Base-by-base conservation (phyloP, 2,888 invertebrate species). In the Phanerotoma sp. region DNA sequence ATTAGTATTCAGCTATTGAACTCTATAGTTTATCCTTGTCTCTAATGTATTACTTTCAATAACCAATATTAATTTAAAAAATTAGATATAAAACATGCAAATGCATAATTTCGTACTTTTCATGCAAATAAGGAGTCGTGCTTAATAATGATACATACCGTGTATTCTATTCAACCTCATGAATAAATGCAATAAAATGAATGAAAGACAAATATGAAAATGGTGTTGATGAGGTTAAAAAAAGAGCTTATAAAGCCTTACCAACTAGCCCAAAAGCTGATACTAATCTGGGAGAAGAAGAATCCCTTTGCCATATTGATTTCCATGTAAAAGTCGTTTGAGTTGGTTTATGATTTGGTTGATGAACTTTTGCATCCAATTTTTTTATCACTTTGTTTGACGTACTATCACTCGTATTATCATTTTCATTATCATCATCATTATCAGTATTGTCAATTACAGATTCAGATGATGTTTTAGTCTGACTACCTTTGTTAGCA, bases 231-330 rank as follows among this genome's bases (percentile, higher is more conserved):
- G 10, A 21, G 6, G 37, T 32, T 13, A 45, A 22, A 33, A 40
- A 18, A 40, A 48, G 51, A 33, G 33, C 25, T 56, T 42, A 61
- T 57, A 61, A 57, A 66, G 57, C 68, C 74, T 72, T 72, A 74
- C 71, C 73, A 63, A 73, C 61, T 58, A 73, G 66, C 62, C 72
- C 73, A 62, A 71, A 73, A 66, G 72, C 71, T 59, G 72, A 65
- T 58, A 73, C 62, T 67, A 70, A 66, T 62, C 72, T 64, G 60
- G 71, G 73, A 62, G 72, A 72, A 62, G 72, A 72, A 57, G 62
- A 62, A 54, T 73, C 69, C 62, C 67, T 66, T 61, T 69, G 68
- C 73, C 73, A 73, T 64, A 70, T 65, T 51, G 65, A 61, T 63
- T 66, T 72, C 72, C 71, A 72, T 60, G 68, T 62, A 57, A 71